Conservation (phyloP, 1,140 invertebrate genomes). For the Centruroides vittatus region DNA sequence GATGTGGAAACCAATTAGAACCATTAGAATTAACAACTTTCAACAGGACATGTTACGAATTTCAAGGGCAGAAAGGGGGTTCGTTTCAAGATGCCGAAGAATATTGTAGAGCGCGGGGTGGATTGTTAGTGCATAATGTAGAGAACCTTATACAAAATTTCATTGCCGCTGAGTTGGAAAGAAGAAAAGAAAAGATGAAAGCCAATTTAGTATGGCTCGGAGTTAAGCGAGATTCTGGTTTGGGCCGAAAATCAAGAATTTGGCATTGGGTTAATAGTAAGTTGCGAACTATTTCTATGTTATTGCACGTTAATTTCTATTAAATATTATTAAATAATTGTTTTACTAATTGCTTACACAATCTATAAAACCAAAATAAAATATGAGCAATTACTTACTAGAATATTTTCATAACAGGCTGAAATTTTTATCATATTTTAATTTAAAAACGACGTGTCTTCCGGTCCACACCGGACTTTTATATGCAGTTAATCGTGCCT, state of each 20-base stretch:
- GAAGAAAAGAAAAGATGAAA: slow-evolving; percentile 57
- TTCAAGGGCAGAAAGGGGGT: slow-evolving; percentile 44
- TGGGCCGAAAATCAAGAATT: slow-evolving; percentile 47
- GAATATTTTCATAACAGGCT: no score
- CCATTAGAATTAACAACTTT: slow-evolving; percentile 19
- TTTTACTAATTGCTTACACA: no score
- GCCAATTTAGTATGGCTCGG: slow-evolving; percentile 76
- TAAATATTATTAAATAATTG: no score
- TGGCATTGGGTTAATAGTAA: slow-evolving; percentile 83
- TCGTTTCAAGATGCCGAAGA: slow-evolving; percentile 60
- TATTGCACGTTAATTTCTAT: background rate
- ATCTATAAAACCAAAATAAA: no score
- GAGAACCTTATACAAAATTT: slow-evolving; percentile 47
- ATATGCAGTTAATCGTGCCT: no score
- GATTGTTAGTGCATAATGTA: slow-evolving; percentile 63
- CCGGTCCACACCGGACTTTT: no score
- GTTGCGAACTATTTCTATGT: background rate
- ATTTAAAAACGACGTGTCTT: no score
- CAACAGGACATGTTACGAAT: slow-evolving; percentile 68
- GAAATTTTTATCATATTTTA: no score
- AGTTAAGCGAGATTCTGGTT: slow-evolving; percentile 66
- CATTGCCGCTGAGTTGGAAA: slow-evolving; percentile 57
- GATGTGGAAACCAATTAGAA: slow-evolving; percentile 23
- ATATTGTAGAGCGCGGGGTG: slow-evolving; percentile 44
- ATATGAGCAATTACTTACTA: no score